Conservation (phyloP, 2,113 vertebrate genomes). For the Zosterops borbonicus region DNA sequence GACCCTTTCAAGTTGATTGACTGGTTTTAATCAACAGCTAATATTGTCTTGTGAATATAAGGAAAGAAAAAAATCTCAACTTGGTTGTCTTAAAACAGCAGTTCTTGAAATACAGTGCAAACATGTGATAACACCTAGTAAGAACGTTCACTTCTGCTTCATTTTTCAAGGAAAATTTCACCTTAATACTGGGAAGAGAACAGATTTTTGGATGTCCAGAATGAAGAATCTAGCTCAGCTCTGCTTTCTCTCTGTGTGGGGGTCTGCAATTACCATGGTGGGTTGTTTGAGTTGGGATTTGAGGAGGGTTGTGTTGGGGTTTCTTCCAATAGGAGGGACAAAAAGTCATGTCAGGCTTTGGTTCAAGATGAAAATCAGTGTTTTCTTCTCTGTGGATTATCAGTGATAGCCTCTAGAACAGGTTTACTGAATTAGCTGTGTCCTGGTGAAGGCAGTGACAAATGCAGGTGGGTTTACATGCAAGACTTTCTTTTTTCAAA, state of each 20-base stretch:
- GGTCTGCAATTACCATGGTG: not conserved
- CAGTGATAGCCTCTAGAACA: not conserved
- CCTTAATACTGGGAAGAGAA: not conserved
- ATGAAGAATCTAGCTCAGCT: not conserved
- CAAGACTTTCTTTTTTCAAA: not conserved
- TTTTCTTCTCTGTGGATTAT: not conserved
- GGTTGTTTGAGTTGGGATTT: not conserved
- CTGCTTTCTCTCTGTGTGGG: not conserved
- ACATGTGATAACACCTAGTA: not conserved
- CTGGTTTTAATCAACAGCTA: not conserved
- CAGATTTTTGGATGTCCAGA: not conserved
- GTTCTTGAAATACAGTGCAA: not conserved
- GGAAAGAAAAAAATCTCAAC: not conserved
- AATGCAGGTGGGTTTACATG: not conserved
- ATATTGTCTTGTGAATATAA: not conserved
- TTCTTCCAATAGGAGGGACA: not conserved
- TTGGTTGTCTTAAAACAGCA: not conserved
- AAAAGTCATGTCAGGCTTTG: not conserved
- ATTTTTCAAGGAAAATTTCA: not conserved
- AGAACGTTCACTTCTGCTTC: not conserved
- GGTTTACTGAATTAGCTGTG: not conserved
- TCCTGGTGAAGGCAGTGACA: not conserved
- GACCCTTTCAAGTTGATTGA: not conserved
- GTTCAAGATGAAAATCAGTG: not conserved
- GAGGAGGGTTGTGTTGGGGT: not conserved